phyloP scores from a whole-genome alignment of 2,888 invertebrate species.

The Carabus problematicus region DNA sequence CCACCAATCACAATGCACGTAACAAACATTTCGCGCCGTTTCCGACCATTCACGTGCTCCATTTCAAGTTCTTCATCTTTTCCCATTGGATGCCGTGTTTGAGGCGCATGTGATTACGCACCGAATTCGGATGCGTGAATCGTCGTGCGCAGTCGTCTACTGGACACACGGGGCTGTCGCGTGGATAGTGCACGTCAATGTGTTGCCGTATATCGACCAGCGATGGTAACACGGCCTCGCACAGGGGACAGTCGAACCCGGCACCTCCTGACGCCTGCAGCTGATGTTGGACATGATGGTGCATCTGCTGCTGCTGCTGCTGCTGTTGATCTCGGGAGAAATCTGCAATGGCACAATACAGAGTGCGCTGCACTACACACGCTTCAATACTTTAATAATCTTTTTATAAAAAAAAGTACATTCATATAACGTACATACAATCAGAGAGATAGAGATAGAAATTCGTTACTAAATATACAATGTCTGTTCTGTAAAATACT shows the following conservation, averaged over 20 bases:
- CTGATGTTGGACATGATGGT: slow-evolving; percentile 54
- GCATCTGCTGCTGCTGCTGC: slow-evolving; percentile 53
- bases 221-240: slow-evolving; percentile 71
- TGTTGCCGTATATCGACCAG: slow-evolving; percentile 75
- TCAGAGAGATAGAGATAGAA: not conserved
- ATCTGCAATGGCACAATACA: slow-evolving; percentile 68
- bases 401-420: not conserved
- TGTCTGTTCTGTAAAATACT: no score
- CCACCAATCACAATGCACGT: no score
- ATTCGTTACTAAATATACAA: not conserved
- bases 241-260: slow-evolving; percentile 74
- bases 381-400: slow-evolving; percentile 3
- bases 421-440: no score
- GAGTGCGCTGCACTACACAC: slow-evolving; percentile 45
- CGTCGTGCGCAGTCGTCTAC: slow-evolving; percentile 76
- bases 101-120: slow-evolving; percentile 85
- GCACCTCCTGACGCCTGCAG: slow-evolving; percentile 58
- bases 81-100: slow-evolving; percentile 85
- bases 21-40: no score
- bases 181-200: slow-evolving; percentile 83
- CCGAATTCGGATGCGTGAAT: slow-evolving; percentile 86
- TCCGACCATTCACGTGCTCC: slow-evolving; percentile 61
- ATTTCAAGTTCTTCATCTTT: slow-evolving; percentile 80
- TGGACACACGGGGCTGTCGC: slow-evolving; percentile 83
- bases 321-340: slow-evolving; percentile 51